A percentile compares a stretch with the other conserved stretches of the same genome.
Conservation (phyloP, 2,113 vertebrate species). For the Bathybates hornii region DNA sequence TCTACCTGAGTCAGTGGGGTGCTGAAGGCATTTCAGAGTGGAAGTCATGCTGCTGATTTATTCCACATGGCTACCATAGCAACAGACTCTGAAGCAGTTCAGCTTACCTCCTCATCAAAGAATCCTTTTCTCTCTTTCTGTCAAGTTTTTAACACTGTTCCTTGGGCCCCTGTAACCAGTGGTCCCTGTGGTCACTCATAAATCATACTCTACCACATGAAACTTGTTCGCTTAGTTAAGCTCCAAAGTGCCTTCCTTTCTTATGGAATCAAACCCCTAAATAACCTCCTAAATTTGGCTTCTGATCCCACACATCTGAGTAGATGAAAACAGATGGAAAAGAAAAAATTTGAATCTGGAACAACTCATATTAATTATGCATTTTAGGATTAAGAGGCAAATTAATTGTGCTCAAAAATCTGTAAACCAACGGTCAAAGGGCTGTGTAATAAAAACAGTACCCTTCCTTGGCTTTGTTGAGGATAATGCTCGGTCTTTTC, state of each 20-base stretch:
- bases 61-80: conserved; percentile 70
- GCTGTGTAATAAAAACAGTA: not conserved
- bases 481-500: not conserved
- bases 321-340: not conserved
- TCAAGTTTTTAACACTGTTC: conserved; percentile 18
- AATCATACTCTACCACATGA: not conserved
- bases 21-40: conserved; percentile 52
- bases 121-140: not conserved
- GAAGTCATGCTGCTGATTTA: conserved; percentile 57
- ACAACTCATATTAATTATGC: not conserved
- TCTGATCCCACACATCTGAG: not conserved
- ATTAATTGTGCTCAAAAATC: not conserved
- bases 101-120: conserved; percentile 43
- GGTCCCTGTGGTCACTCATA: not conserved
- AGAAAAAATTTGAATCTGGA: not conserved
- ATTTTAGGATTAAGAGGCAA: not conserved
- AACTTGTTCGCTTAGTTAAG: not conserved
- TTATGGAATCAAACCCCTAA: not conserved
- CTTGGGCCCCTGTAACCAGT: not conserved
- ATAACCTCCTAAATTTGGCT: not conserved
- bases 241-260: not conserved
- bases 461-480: not conserved
- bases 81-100: conserved; percentile 59
- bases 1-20: conserved; percentile 48
- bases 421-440: not conserved